Evolutionary conservation across 2,113 vertebrate species (phyloP), one percentile per base, ranked within the genome.

Genomic region (Cinclus cinclus): DNA sequence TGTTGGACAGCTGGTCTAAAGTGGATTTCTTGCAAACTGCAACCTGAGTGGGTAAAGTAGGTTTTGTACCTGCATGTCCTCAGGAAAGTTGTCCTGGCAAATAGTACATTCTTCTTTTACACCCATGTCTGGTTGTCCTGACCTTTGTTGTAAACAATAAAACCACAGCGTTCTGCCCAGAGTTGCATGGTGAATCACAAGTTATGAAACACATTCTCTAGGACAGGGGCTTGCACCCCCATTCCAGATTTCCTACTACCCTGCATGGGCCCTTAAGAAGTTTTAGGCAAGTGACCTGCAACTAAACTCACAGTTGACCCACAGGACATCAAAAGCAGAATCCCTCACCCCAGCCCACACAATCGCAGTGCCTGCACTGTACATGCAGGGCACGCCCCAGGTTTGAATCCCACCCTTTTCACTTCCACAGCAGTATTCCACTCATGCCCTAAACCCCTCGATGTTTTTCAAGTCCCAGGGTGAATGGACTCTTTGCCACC

Each of bases 371-470:
- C 74, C 39, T 18, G 3, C 0, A 1, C 24, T 35, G 35, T 0
- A 2, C 2, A 10, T 0, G 2, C 0, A 20, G 35, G 31, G 42
- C 23, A 5, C 0, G 0, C 21, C 64, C 14, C 1, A 4, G 46
- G 4, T 31, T 5, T 13, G 42, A 31, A 46, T 15, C 10, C 58
- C 25, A 75, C 58, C 47, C 7, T 0, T 2, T 6, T 11, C 11
- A 35, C 27, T 13, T 35, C 30, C 0, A 8, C 31, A 16, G 63
- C 59, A 33, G 24, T 2, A 31, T 9, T 63, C 27, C 39, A 9
- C 11, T 11, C 4, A 0, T 0, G 1, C 42, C 42, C 37, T 1
- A 7, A 49, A 28, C 31, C 27, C n/a, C 46, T 7, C 3, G 0
- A 0, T 0, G 2, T 4, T 67, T 17, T 5, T 9, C 31, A 14